Conservation (phyloP, 30 jellyfish, hydroid and myxozoan species). For the Euphysa ruthae region DNA sequence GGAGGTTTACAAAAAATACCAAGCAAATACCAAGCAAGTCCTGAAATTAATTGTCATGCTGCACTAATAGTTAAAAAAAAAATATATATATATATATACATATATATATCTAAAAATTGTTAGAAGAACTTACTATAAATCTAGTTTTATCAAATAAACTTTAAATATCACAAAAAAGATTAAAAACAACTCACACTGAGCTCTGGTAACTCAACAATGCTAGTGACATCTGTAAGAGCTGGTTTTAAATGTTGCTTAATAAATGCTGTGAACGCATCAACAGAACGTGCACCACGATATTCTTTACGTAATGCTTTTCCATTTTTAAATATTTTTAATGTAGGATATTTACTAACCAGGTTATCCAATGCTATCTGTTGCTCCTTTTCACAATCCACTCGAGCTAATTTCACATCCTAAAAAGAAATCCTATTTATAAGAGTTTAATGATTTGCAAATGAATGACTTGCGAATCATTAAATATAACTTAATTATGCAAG, state of each 20-base stretch:
- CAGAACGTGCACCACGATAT: constrained; percentile 97
- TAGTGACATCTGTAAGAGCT: constrained; percentile 59
- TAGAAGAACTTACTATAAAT: too few species aligned
- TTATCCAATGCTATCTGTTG: constrained; percentile 59
- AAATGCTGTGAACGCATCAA: constrained; percentile 87
- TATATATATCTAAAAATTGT: too few species aligned
- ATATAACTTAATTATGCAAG: not conserved
- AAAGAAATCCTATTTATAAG: not conserved
- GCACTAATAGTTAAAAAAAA: too few species aligned
- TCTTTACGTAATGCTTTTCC: constrained; percentile 91
- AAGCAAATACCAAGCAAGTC: too few species aligned
- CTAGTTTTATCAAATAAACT: too few species aligned
- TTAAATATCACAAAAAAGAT: not conserved
- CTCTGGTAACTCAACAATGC: constrained; percentile 63
- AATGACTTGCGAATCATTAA: too few species aligned
- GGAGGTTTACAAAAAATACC: too few species aligned
- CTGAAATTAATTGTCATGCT: too few species aligned
- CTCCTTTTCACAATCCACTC: constrained; percentile 88
- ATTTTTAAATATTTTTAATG: constrained; percentile 69
- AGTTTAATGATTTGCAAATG: too few species aligned
- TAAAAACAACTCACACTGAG: constrained; percentile 64
- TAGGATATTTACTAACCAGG: constrained; percentile 82
- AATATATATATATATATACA: too few species aligned
- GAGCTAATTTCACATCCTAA: constrained; percentile 75
- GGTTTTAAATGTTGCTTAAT: constrained; percentile 79